Evolutionary conservation across 2,888 invertebrate genomes (phyloP).

Genomic region (Trissolcus brochymenae): DNA sequence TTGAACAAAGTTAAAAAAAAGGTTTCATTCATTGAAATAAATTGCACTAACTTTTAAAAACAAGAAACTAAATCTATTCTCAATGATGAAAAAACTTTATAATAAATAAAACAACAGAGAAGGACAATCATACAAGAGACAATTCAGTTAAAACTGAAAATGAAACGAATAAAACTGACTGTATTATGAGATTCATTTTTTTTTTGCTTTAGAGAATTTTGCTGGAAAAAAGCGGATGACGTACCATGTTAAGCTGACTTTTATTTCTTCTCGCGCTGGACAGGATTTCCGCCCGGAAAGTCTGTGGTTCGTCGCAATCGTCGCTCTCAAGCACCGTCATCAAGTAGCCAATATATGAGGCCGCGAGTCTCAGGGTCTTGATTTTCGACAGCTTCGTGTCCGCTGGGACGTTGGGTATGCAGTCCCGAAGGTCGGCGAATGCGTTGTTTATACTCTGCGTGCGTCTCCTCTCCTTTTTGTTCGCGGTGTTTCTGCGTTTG

Average conservation of each 20-base stretch:
- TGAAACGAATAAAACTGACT: too few relatives aligned
- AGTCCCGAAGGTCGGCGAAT: slow-evolving; percentile 92
- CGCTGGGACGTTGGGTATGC: slow-evolving; percentile 96
- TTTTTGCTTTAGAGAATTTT: too few relatives aligned
- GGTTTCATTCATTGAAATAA: background rate
- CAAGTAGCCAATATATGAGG: slow-evolving; percentile 93
- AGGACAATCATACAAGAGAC: too few relatives aligned
- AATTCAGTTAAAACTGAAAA: too few relatives aligned
- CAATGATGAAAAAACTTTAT: too few relatives aligned
- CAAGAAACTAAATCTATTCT: background rate
- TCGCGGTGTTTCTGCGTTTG: slow-evolving; percentile 91
- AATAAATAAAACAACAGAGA: too few relatives aligned
- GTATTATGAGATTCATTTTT: too few relatives aligned
- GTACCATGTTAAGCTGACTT: slow-evolving; percentile 62
- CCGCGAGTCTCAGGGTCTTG: slow-evolving; percentile 94
- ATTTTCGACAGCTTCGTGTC: slow-evolving; percentile 98
- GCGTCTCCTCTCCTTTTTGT: slow-evolving; percentile 94
- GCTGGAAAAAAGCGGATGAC: background rate
- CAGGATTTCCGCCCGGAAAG: slow-evolving; percentile 90
- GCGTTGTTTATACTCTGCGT: slow-evolving; percentile 97
- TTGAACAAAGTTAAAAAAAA: slow-evolving; percentile 7
- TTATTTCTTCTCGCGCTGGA: slow-evolving; percentile 71
- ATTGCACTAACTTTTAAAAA: background rate
- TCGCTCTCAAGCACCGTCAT: slow-evolving; percentile 93
- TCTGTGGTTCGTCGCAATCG: slow-evolving; percentile 86